phyloP scores from a whole-genome alignment of 1,140 invertebrate species.

The Calycopis cecrops region DNA sequence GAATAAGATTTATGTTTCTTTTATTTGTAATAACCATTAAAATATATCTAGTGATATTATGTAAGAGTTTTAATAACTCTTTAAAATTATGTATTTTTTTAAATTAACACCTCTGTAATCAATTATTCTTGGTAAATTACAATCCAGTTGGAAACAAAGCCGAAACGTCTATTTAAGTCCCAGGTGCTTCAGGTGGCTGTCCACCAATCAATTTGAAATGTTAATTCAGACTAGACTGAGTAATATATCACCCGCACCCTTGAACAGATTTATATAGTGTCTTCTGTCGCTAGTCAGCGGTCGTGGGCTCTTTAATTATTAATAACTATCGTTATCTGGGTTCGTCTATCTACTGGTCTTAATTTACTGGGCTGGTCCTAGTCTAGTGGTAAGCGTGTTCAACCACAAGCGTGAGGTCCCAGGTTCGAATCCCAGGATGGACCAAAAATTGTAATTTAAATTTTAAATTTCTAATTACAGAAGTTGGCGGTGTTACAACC shows the following conservation, averaged over 20 bases:
- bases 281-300: too few species aligned
- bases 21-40: background rate
- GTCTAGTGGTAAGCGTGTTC: too few species aligned
- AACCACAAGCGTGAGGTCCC: too few species aligned
- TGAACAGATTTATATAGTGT: conserved; percentile 2
- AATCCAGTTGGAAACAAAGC: background rate
- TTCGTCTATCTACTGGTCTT: too few species aligned
- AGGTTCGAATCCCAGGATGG: too few species aligned
- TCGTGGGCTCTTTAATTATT: too few species aligned
- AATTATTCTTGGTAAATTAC: background rate
- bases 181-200: conserved; percentile 4
- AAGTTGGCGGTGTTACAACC: too few species aligned
- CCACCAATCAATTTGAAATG: conserved; percentile 5
- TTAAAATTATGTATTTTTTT: background rate
- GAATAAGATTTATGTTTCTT: background rate
- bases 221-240: conserved; percentile 3
- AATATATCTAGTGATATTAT: background rate
- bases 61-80: background rate
- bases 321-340: too few species aligned
- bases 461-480: too few species aligned
- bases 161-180: too few species aligned
- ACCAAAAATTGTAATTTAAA: too few species aligned
- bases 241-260: background rate
- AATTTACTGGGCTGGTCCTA: too few species aligned
- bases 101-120: background rate